These are phyloP conservation scores for Vanessa cardui DNA, from an alignment of 2,888 invertebrate species.

Conservation along the genomic window DNA sequence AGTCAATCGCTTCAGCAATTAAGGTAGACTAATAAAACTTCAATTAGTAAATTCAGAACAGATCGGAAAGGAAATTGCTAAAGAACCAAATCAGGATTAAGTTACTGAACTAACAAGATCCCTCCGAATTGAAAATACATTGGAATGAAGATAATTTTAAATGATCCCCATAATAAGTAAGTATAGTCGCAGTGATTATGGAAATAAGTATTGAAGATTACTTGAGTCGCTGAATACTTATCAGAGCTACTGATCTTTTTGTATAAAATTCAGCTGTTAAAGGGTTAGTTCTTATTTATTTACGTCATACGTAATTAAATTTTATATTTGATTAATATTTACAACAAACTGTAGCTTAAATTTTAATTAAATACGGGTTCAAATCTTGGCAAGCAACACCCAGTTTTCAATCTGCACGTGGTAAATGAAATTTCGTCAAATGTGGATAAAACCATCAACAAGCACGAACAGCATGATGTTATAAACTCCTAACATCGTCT, in stretches of 20 bases:
- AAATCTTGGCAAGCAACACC: too few relatives aligned
- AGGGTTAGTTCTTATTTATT: too few relatives aligned
- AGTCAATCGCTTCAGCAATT: not conserved
- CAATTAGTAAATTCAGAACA: not conserved
- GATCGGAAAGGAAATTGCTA: not conserved
- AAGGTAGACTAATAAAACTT: constrained; percentile 10
- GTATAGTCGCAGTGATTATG: constrained; percentile 12
- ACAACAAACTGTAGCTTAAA: too few relatives aligned
- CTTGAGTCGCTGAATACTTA: constrained; percentile 7
- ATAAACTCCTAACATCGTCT: too few relatives aligned
- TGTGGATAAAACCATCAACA: too few relatives aligned
- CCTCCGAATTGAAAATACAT: constrained; percentile 18
- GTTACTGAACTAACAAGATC: constrained; percentile 18
- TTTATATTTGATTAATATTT: too few relatives aligned
- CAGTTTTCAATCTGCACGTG: too few relatives aligned
- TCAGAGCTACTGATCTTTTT: not conserved
- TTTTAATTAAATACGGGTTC: too few relatives aligned
- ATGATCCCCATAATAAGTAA: constrained; percentile 17
- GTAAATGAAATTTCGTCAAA: too few relatives aligned
- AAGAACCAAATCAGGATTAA: constrained; percentile 5
- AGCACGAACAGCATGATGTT: too few relatives aligned
- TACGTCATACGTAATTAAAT: too few relatives aligned
- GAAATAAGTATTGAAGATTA: constrained; percentile 11
- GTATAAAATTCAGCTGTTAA: not conserved
- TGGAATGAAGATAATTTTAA: constrained; percentile 14